These are phyloP conservation scores for Ridgeia piscesae DNA, from an alignment of 1,140 invertebrate genomes.

Conservation along the genomic window DNA sequence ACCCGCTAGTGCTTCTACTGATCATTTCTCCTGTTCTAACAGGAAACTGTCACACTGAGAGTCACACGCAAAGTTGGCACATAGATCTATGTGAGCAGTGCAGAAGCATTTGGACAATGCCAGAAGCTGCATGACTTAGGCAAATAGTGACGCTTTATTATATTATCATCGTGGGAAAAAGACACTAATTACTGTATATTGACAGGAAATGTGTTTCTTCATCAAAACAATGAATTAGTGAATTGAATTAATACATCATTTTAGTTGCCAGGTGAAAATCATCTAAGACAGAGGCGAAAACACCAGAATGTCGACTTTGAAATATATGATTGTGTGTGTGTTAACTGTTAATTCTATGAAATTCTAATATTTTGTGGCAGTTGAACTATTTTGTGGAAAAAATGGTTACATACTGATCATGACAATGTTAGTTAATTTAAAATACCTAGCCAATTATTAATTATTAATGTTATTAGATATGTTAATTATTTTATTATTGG, in stretches of 20 bases:
- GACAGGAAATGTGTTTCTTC: neutral
- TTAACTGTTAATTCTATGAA: neutral
- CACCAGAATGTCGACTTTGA: neutral
- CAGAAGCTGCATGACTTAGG: neutral
- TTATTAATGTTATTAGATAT: no score
- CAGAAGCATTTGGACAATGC: neutral
- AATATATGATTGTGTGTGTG: no score
- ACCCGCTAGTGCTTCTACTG: neutral
- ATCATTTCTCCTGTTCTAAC: neutral
- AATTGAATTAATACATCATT: neutral
- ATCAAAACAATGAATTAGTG: neutral
- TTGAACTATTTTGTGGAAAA: neutral
- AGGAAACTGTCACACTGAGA: neutral
- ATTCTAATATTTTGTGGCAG: neutral
- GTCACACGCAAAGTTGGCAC: neutral
- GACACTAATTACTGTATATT: neutral
- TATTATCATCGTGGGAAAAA: no score
- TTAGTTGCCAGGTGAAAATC: neutral
- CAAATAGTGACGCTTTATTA: neutral
- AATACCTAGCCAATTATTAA: neutral
- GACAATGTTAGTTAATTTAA: neutral
- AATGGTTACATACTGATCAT: neutral
- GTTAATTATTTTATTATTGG: no score
- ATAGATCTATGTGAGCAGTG: neutral
- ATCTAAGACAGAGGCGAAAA: neutral